phyloP scores from a whole-genome alignment of 1,140 invertebrate genomes.

The Yoshiicerus persimilis region DNA sequence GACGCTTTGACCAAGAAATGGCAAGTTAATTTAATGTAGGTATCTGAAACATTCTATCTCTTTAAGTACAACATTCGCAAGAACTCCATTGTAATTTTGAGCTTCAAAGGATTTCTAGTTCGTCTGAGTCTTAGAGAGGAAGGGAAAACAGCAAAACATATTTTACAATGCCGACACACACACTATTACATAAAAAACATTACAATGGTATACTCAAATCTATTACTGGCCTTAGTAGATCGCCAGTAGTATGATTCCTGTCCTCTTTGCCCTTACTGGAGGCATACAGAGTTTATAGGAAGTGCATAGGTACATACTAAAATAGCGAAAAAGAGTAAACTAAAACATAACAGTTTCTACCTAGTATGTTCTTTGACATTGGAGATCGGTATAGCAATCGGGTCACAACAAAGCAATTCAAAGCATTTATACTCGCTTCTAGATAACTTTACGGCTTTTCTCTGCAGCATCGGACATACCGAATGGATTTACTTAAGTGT shows the following conservation, averaged over 20 bases:
- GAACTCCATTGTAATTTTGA: not conserved
- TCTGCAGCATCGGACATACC: not conserved
- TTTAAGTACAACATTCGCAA: not conserved
- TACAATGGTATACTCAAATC: not conserved
- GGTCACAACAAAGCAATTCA: not conserved
- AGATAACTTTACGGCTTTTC: not conserved
- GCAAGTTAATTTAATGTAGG: not conserved
- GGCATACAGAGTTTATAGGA: not conserved
- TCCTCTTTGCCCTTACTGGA: too few relatives aligned
- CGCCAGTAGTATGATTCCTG: too few relatives aligned
- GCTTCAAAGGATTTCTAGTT: constrained; percentile 5
- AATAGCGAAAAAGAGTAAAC: not conserved
- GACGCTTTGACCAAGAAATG: constrained; percentile 4
- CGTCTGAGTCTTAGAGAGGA: not conserved
- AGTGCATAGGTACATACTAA: not conserved
- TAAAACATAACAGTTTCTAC: not conserved
- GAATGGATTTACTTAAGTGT: constrained; percentile 1
- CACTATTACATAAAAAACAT: not conserved
- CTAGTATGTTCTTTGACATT: not conserved
- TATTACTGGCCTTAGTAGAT: too few relatives aligned
- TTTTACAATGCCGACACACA: not conserved
- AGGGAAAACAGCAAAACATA: not conserved
- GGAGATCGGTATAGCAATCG: not conserved
- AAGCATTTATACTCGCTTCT: not conserved
- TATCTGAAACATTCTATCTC: not conserved